Base-by-base conservation (phyloP, 2,113 vertebrate genomes). In the Sturnus vulgaris region DNA sequence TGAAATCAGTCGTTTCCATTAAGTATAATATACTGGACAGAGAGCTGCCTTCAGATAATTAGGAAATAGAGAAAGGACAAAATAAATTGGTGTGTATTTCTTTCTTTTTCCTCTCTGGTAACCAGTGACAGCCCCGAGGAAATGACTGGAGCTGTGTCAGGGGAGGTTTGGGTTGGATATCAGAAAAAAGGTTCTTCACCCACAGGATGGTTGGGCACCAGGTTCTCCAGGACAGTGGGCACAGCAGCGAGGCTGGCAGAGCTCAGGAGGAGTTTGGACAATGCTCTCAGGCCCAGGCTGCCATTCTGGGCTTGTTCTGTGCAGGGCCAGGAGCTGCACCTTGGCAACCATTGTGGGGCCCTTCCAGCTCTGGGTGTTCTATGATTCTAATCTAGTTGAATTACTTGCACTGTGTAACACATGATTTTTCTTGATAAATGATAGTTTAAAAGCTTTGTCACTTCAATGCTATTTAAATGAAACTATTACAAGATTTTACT, bases 331-430 rank as follows among this genome's bases (percentile, higher is more conserved):
- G 49, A 69, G 79, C 0, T 47, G 47, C 14, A 55, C n/a, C 24
- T 47, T 0, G 0, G 10, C 23, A 53, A 7, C 40, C n/a, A 25
- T 23, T 31, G 21, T 63, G 56, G 15, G 3, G 56, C 27, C 21
- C 8, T 61, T 70, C 15, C 79, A 56, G 8, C 5, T 42, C 35
- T 17, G 56, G 49, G 7, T 77, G 22, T 49, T 56, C 31, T 31
- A 1, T 22, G 46, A 18, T 25, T 59, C 53, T 31, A 88, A 65
- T 61, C 15, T 66, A 10, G 10, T 21, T 57, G 25, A 66, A 66
- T 77, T 91, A 23, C 9, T 24, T 84, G 13, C 7, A 42, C 9
- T 44, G 11, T 72, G 13, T 23, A 57, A 56, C 7, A n/a, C 6
- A 0, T 44, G 12, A 2, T 47, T 91, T 77, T 83, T 71, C 9